phyloP scores from a whole-genome alignment of 1,140 invertebrate species.

The Meloidogyne floridensis region DNA sequence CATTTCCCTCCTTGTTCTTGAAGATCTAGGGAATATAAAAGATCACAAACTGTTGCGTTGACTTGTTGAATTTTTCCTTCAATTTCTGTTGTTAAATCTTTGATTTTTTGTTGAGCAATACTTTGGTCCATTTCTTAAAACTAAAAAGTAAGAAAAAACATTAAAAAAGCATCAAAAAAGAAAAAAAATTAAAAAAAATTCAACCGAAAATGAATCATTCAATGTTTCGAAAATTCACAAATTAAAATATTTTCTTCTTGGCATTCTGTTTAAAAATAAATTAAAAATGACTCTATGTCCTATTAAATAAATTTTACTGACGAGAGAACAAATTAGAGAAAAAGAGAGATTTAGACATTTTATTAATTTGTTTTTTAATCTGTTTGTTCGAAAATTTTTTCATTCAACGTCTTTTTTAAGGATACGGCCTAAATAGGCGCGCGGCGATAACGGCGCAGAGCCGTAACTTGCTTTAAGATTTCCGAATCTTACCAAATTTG shows the following conservation, averaged over 20 bases:
- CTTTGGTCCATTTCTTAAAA: conserved; percentile 23
- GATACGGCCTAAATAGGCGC: no score
- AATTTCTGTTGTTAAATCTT: conserved; percentile 22
- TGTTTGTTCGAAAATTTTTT: no score
- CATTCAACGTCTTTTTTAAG: no score
- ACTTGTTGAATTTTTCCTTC: conserved; percentile 28
- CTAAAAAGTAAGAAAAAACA: neutral
- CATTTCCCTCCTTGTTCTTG: conserved; percentile 25
- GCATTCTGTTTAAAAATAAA: neutral
- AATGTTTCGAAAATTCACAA: neutral
- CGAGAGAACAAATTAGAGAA: no score
- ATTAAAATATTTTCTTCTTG: neutral
- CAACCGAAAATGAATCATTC: neutral
- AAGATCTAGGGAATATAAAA: conserved; percentile 35
- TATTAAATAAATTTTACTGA: no score
- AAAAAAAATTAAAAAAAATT: no score
- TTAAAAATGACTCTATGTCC: no score
- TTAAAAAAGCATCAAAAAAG: neutral
- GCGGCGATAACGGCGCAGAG: no score
- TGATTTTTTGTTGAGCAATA: conserved; percentile 13
- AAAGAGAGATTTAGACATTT: no score
- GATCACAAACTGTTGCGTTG: conserved; percentile 32
- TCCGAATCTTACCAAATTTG: no score
- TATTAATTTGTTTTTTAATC: no score
- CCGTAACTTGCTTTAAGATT: no score